phyloP scores from a whole-genome alignment of 2,888 invertebrate species.

The Callinectes sapidus region DNA sequence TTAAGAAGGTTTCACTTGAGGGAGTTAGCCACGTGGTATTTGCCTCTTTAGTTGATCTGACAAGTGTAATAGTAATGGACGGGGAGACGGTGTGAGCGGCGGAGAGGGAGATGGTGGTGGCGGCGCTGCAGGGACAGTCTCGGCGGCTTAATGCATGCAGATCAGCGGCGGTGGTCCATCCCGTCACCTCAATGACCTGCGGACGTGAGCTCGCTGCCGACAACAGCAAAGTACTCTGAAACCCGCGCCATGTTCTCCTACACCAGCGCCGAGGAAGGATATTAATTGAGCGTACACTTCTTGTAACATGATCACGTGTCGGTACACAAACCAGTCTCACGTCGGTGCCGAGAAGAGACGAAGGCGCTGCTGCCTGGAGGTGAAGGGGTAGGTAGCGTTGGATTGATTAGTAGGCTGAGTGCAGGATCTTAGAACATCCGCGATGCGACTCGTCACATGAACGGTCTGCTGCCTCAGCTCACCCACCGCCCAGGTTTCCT shows the following conservation, averaged over 20 bases:
- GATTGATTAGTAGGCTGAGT: slow-evolving; percentile 13
- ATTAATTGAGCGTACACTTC: slow-evolving; percentile 11
- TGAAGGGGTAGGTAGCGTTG: background rate
- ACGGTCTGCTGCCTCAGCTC: slow-evolving; percentile 7
- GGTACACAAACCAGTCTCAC: slow-evolving; percentile 16
- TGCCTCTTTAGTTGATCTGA: slow-evolving; percentile 7
- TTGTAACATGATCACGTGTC: slow-evolving; percentile 5
- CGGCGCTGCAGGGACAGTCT: slow-evolving; percentile 1
- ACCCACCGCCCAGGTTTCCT: background rate
- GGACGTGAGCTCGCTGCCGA: slow-evolving; percentile 37
- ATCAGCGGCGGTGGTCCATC: slow-evolving; percentile 36
- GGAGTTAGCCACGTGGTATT: slow-evolving; percentile 14
- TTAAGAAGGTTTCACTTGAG: slow-evolving; percentile 14
- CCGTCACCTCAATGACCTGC: slow-evolving; percentile 29
- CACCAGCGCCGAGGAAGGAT: slow-evolving; percentile 13
- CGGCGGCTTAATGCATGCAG: slow-evolving; percentile 38
- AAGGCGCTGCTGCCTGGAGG: background rate
- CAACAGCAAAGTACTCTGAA: background rate
- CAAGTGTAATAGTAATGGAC: slow-evolving; percentile 21
- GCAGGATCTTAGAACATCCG: background rate
- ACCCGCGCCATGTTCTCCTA: background rate
- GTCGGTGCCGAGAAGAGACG: background rate
- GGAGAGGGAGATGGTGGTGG: slow-evolving; percentile 8
- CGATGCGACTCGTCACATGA: background rate
- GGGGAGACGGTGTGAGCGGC: background rate